Base-by-base conservation (phyloP, 2,797 vertebrate genomes). In the Sphenopsis melanotis region DNA sequence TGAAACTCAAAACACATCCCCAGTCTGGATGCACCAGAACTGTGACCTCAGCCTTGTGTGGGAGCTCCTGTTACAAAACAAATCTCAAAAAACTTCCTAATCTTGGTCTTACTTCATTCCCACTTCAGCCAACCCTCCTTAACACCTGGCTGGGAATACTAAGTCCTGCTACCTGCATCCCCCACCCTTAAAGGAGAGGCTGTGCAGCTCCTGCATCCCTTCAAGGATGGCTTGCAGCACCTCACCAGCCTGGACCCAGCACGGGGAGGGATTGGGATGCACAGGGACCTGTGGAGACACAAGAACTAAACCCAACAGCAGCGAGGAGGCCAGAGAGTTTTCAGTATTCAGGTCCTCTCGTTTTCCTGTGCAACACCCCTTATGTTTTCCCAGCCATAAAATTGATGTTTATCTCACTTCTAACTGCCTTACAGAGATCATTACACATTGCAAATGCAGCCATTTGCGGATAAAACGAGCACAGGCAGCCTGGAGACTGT, bases 381-480 rank as follows among this genome's bases (percentile, higher is more conserved):
- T 76, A 63, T 80, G 75, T 89, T 96, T 92, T 87, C 59, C 90
- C 86, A 90, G 90, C 75, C 93, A 80, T 93, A 95, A 95, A 94
- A 93, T 72, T 74, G 86, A 89, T 93, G 92, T 90, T 97, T 94
- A 95, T 90, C 92, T 94, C 32, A 0, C 83, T 53, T 42, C 81
- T 95, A 95, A 95, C 88, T 94, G 94, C 81, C 83, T 94, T 93
- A 59, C 90, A 95, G 94, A 93, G 86, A 95, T 94, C 90, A 93
- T 93, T 90, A 96, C 93, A 90, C 90, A 76, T 53, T 59, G 77
- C 90, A 93, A 94, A 95, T 95, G 55, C 90, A 88, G 72, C 90
- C 85, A 49, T 90, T 94, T 83, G 83, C 29, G 23, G 91, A 72
- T 78, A 52, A 94, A 94, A 94, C 0, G 23, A 95, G 87, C 57